Evolutionary conservation across 2,888 invertebrate species (phyloP), one percentile per base, ranked within the genome.

Genomic region (Agonopterix heracliana): DNA sequence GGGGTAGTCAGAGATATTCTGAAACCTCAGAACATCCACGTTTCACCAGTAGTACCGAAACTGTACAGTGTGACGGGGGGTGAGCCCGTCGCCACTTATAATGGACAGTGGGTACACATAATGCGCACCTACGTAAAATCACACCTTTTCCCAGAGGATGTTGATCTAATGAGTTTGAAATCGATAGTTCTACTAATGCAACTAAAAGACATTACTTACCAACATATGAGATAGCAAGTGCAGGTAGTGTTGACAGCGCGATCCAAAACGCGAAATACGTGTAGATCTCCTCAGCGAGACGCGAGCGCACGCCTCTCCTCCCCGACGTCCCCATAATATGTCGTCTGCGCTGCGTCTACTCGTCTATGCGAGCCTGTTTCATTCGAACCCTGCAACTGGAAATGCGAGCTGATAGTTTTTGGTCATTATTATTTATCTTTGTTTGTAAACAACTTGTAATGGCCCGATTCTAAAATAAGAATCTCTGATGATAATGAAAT

Each of bases 261-360:
- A 87, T 63, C 63, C 84, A 86, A 50, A 89, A 88, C 0, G 83
- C 84, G 50, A 78, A 85, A 55, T 74, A 87, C 1, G 84, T 85
- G 63, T 80, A 86, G 5, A 82, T 46, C 53, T 85, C 83, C 9
- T 79, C 71, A 1, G 68, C 62, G 12, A 88, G 55, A 49, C 78
- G 73, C 56, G 77, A 61, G 45, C 83, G 75, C 56, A 75, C 59
- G 42, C 68, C 68, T 44, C 50, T 60, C 26, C 59, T 60, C 36
- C 58, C 64, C 50, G 59, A 56, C 42, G 58, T 62, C 72, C 73
- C 73, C 61, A 66, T 66, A n/a, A n/a, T n/a, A n/a, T 26, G 41
- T 34, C 46, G 26, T 40, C 44, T 46, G 47, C 45, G 40, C 45
- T 41, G 9, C 12, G 11, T 41, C 13, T 41, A 13, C 5, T 8